phyloP scores from a whole-genome alignment of 2,113 vertebrate genomes.

The Pterocles burchelli region DNA sequence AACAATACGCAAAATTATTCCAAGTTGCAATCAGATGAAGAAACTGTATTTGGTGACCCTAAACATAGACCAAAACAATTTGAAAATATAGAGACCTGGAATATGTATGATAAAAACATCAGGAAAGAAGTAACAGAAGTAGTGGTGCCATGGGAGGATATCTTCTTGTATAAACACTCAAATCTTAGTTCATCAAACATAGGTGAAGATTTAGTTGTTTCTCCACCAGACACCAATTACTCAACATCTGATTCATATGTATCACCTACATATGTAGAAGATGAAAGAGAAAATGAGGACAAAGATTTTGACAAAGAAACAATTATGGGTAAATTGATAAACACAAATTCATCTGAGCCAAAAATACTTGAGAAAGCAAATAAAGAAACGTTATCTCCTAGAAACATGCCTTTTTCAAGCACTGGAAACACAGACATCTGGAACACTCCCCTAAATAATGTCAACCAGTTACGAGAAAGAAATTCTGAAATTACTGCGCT shows the following conservation, averaged over 20 bases:
- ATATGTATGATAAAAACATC: conserved; percentile 62
- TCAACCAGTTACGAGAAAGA: background rate
- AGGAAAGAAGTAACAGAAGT: conserved; percentile 55
- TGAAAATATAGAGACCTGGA: conserved; percentile 67
- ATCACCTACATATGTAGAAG: conserved; percentile 74
- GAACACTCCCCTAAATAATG: conserved; percentile 11
- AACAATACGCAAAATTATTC: conserved; percentile 48
- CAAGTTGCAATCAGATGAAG: background rate
- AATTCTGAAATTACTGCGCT: background rate
- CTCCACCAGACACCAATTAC: conserved; percentile 80
- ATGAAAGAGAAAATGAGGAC: conserved; percentile 67
- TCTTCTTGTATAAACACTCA: conserved; percentile 72
- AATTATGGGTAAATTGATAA: background rate
- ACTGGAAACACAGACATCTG: conserved; percentile 26
- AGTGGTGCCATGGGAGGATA: conserved; percentile 76
- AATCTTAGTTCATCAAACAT: conserved; percentile 68
- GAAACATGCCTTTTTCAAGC: conserved; percentile 8
- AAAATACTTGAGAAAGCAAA: background rate
- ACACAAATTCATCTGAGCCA: background rate
- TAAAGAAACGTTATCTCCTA: background rate
- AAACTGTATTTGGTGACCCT: background rate
- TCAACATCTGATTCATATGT: conserved; percentile 81
- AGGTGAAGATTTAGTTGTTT: conserved; percentile 71
- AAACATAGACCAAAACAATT: conserved; percentile 10
- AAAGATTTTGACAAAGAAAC: conserved; percentile 30